A percentile compares a stretch with the other conserved stretches of the same genome.
Evolutionary conservation across 2,888 invertebrate species (phyloP).

Genomic region (Andrena bucephala): DNA sequence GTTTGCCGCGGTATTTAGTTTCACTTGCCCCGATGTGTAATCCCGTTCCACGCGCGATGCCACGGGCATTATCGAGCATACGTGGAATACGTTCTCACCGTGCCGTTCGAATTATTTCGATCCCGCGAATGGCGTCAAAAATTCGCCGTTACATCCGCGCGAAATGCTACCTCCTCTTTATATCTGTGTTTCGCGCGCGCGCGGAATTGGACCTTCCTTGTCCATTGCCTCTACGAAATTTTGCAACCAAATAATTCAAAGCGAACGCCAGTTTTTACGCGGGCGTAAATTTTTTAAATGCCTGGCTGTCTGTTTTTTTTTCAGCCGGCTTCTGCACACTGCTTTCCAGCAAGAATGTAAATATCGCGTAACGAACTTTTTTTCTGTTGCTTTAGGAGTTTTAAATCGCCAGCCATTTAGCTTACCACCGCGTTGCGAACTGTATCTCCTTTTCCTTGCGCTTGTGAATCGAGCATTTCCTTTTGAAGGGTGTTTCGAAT

Average conservation of each 20-base stretch:
- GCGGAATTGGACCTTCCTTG: neutral
- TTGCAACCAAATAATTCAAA: neutral
- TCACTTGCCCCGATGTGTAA: conserved; percentile 24
- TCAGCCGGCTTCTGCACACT: neutral
- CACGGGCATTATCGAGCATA: conserved; percentile 14
- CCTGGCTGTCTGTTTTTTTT: neutral
- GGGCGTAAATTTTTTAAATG: conserved; percentile 10
- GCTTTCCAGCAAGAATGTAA: neutral
- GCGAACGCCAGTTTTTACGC: neutral
- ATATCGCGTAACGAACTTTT: conserved; percentile 6
- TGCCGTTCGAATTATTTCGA: conserved; percentile 22
- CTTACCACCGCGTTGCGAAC: conserved; percentile 1
- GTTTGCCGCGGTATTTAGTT: conserved; percentile 17
- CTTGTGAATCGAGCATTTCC: neutral
- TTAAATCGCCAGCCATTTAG: conserved; percentile 7
- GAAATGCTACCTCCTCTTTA: neutral
- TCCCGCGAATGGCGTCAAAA: conserved; percentile 14
- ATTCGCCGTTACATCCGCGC: neutral
- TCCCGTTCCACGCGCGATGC: conserved; percentile 7
- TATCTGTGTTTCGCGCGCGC: neutral
- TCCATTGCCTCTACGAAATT: neutral
- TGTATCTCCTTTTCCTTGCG: neutral
- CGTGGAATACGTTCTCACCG: neutral
- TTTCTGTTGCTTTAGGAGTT: neutral
- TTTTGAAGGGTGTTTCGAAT: neutral